A percentile compares a stretch with the other conserved stretches of the same genome.
These are phyloP conservation scores for Cygnus atratus DNA, from an alignment of 2,113 vertebrate genomes.

Conservation along the genomic window DNA sequence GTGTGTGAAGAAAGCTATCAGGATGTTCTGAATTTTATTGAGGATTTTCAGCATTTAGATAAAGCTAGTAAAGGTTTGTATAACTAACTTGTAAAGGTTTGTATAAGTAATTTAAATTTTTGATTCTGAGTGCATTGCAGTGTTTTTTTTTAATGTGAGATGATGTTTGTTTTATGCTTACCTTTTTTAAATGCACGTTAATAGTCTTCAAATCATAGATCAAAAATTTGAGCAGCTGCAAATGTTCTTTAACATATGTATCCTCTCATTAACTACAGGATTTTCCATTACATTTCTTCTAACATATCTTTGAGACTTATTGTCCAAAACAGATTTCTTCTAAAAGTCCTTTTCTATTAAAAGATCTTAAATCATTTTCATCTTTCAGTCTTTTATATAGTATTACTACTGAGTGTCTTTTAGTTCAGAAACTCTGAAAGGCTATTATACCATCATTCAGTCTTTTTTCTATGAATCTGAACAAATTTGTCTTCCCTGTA, in stretches of 20 bases:
- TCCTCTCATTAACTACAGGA: background rate
- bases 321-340: background rate
- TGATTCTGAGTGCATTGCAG: background rate
- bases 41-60: slow-evolving; percentile 91
- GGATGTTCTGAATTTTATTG: slow-evolving; percentile 86
- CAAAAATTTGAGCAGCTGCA: background rate
- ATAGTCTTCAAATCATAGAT: background rate
- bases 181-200: background rate
- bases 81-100: slow-evolving; percentile 81
- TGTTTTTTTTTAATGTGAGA: background rate
- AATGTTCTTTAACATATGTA: background rate
- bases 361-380: background rate
- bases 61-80: slow-evolving; percentile 91
- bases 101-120: slow-evolving; percentile 4
- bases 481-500: background rate
- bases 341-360: background rate
- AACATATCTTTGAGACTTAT: background rate
- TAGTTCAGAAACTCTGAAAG: background rate
- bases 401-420: background rate
- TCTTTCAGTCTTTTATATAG: background rate
- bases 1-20: slow-evolving; percentile 90
- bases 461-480: background rate
- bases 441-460: background rate
- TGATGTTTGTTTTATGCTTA: background rate
- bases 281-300: background rate